phyloP scores from a whole-genome alignment of 1,140 invertebrate genomes.

The Brachionus rubens region DNA sequence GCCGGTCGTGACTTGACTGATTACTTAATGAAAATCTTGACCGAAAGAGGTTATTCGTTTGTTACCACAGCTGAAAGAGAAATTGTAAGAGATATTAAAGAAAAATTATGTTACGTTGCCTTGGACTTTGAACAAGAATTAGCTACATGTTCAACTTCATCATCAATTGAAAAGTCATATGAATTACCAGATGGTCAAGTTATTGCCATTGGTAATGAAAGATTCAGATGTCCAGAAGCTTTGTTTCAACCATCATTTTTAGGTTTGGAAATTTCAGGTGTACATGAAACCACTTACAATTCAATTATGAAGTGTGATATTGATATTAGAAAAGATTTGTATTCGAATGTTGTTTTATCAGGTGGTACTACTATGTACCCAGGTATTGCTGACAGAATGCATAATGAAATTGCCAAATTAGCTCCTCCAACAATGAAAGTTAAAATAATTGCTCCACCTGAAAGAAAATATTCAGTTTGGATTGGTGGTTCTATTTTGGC shows the following conservation, averaged over 20 bases:
- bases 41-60: conserved; percentile 54
- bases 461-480: conserved; percentile 61
- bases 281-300: conserved; percentile 60
- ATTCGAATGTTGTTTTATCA: conserved; percentile 62
- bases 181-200: conserved; percentile 85
- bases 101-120: conserved; percentile 61
- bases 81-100: conserved; percentile 84
- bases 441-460: conserved; percentile 62
- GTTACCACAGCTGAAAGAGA: conserved; percentile 71
- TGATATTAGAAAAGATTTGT: conserved; percentile 61
- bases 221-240: conserved; percentile 72
- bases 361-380: conserved; percentile 65
- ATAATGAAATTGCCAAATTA: conserved; percentile 63
- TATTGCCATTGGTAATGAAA: conserved; percentile 59
- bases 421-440: conserved; percentile 62
- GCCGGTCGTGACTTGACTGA: conserved; percentile 90
- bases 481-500: conserved; percentile 60
- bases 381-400: conserved; percentile 63
- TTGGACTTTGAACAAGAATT: conserved; percentile 75
- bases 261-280: conserved; percentile 60
- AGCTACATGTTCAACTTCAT: conserved; percentile 84
- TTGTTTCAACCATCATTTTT: conserved; percentile 72
- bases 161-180: conserved; percentile 86
- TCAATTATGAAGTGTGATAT: conserved; percentile 63
- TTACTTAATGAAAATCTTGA: conserved; percentile 80